A percentile compares a stretch with the other conserved stretches of the same genome.
These are phyloP conservation scores for Sciurus carolinensis DNA, from an alignment of 2,797 vertebrate species.

Conservation along the genomic window DNA sequence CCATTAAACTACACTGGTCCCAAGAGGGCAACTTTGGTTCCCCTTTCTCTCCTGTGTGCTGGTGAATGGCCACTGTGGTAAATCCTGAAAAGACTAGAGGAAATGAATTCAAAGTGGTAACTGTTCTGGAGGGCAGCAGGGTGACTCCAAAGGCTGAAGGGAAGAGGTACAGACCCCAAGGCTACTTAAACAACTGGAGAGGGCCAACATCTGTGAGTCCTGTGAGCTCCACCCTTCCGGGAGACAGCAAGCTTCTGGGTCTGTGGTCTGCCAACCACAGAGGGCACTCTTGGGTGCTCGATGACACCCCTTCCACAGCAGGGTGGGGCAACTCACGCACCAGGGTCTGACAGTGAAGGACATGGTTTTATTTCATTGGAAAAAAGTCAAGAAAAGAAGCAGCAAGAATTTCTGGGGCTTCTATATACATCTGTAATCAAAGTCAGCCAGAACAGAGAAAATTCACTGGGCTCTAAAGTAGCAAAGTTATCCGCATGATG, in stretches of 20 bases:
- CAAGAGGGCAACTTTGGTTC: neutral
- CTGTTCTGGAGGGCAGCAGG: neutral
- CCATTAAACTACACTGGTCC: neutral
- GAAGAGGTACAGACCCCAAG: neutral
- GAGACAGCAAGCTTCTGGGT: neutral
- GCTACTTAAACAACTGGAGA: neutral
- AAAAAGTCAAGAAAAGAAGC: neutral
- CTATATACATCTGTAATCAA: neutral
- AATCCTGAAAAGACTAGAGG: neutral
- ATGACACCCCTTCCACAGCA: neutral
- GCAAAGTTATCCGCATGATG: constrained; percentile 6
- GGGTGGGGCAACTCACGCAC: neutral
- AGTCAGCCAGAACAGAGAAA: constrained; percentile 24
- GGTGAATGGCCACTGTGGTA: neutral
- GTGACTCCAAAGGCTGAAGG: neutral
- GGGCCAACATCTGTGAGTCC: neutral
- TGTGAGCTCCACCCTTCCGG: neutral
- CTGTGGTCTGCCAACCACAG: neutral
- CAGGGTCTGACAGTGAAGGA: neutral
- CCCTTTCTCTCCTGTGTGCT: neutral
- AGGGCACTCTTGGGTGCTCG: no score
- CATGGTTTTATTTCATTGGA: neutral
- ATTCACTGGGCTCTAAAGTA: neutral
- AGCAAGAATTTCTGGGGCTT: constrained; percentile 52
- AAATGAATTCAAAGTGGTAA: neutral